Evolutionary conservation across 2,113 vertebrate species (phyloP), one percentile per base, ranked within the genome.

Genomic region (Scartelaos histophorus): DNA sequence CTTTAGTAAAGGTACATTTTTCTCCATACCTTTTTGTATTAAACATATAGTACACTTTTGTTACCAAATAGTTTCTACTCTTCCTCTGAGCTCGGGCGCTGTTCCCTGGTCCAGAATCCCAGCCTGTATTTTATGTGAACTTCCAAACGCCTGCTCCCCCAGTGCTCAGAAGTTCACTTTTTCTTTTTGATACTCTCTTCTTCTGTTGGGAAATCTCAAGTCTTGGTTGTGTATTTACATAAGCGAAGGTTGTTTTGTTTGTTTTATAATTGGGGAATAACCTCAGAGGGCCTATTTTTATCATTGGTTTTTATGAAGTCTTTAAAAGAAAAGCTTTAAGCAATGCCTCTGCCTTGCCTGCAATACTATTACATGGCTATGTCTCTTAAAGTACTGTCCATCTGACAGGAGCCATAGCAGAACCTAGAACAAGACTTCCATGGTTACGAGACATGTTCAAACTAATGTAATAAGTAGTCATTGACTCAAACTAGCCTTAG

Each of bases 1-100:
- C 96, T 99, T 99, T 98, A 98, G 97, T 95, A 95, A 97, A 98
- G 98, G 98, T 98, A 98, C 97, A 96, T 96, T 97, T 91, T 98
- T 97, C 96, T 96, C 95, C 96, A 97, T 95, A 95, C 95, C 95
- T 97, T 96, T 98, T 98, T 92, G 94, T 97, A 96, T 95, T 95
- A 94, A 94, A 94, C 95, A 94, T 96, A 96, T 97, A 96, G 96
- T 96, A 94, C 90, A 95, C 94, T 95, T 98, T 97, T 97, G 95
- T 98, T 97, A 98, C 96, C 97, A 97, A 97, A 96, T 97, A 96
- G 95, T 95, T 96, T 96, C 91, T 94, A 91, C 95, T 95, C 93
- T 91, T 94, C 93, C 93, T 95, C 88, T 91, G 95, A 98, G 94
- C 94, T 93, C 92, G 93, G 92, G 94, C 92, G 94, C 94, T 91